Conservation (phyloP, 1,140 invertebrate species). For the Ceratoteleas bidentatus region DNA sequence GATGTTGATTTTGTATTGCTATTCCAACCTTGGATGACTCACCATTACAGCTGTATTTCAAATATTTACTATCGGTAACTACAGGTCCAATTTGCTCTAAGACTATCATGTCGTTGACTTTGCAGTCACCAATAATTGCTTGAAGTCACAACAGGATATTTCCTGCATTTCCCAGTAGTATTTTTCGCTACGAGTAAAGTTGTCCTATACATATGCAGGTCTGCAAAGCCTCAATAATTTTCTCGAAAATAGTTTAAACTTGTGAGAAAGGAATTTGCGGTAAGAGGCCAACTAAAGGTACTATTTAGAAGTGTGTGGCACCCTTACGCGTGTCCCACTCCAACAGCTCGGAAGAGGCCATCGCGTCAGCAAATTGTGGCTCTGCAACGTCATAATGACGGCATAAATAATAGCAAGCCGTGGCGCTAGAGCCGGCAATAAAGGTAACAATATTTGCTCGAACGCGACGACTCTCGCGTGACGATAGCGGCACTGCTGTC, state of each 20-base stretch:
- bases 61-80: too few relatives aligned
- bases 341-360: conserved; percentile 12
- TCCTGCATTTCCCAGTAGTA: too few relatives aligned
- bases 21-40: too few relatives aligned
- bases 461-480: conserved; percentile 39
- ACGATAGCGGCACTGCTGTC: conserved; percentile 53
- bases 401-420: conserved; percentile 42
- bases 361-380: conserved; percentile 18
- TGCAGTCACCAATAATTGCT: too few relatives aligned
- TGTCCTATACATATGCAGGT: too few relatives aligned
- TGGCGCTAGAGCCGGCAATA: conserved; percentile 37
- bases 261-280: neutral
- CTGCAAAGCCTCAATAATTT: too few relatives aligned
- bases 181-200: too few relatives aligned
- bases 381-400: conserved; percentile 1
- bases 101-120: too few relatives aligned
- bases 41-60: too few relatives aligned
- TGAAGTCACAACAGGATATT: too few relatives aligned
- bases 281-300: neutral
- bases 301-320: neutral
- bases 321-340: neutral
- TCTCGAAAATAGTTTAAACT: neutral
- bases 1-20: too few relatives aligned
- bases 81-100: too few relatives aligned
- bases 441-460: conserved; percentile 46